Evolutionary conservation across 2,113 vertebrate species (phyloP), one percentile per base, ranked within the genome.

Genomic region (Apaloderma vittatum): DNA sequence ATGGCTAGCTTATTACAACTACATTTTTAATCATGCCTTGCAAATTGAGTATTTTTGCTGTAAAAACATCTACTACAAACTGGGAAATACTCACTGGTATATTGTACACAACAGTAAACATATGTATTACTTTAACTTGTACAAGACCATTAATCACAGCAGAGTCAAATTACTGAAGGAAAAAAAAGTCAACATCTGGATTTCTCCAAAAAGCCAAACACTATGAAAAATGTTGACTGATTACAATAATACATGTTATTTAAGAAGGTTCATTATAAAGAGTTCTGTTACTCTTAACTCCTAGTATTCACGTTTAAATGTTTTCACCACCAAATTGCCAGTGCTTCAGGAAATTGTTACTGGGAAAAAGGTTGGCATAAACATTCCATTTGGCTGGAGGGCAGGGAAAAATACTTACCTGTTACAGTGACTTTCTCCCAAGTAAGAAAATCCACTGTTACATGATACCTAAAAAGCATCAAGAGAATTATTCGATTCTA

Each of bases 181-280:
- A 57, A 85, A 85, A 88, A 52, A 36, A 57, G 6, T 63, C 59
- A 95, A 54, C n/a, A 86, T 19, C 29, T 6, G 3, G 40, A 68
- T 75, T 91, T 92, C 63, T 92, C 43, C 26, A 93, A 49, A 83
- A 90, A 58, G 32, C 11, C 70, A 91, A 85, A 75, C 82, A 75
- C 29, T 66, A 67, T 5, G 34, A 46, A 66, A 32, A 55, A 11
- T 79, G 46, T 37, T 88, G 55, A 88, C 24, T 83, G 52, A 75
- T 73, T 90, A 70, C 40, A 88, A 40, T 75, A 81, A 84, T 32
- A 37, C 1, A 2, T 63, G 10, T 51, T 91, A 86, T 83, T 81
- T 58, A 21, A 90, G 52, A 86, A 88, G 32, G 46, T 34, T 93
- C 40, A 51, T 78, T 88, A 37, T 37, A 86, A 90, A 84, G 24